Evolutionary conservation across 2,113 vertebrate species (phyloP).

Genomic region (Ceyx melanurus): DNA sequence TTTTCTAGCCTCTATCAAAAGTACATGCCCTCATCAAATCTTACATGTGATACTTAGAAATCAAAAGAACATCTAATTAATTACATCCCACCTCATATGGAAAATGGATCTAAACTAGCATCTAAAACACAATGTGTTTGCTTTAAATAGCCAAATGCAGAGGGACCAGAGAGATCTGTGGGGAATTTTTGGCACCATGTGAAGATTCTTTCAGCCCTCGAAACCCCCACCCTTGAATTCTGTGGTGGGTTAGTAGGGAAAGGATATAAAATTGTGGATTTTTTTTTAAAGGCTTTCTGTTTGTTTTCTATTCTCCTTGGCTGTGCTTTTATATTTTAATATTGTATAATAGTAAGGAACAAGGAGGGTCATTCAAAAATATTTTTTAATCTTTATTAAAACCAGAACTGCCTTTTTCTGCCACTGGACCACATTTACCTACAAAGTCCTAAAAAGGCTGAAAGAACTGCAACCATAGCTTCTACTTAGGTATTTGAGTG

Average conservation of each 20-base stretch:
- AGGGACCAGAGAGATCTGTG: conserved; percentile 56
- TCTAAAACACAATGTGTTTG: conserved; percentile 58
- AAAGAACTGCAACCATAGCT: conserved; percentile 5
- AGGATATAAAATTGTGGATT: conserved; percentile 66
- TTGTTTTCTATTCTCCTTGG: conserved; percentile 73
- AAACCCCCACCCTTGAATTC: conserved; percentile 64
- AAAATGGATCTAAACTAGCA: conserved; percentile 44
- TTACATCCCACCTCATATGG: conserved; percentile 65
- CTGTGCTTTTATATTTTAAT: conserved; percentile 62
- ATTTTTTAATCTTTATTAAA: conserved; percentile 73
- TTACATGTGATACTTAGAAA: conserved; percentile 40
- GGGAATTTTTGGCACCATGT: conserved; percentile 53
- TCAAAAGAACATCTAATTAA: conserved; percentile 68
- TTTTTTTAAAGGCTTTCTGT: conserved; percentile 56
- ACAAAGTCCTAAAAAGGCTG: conserved; percentile 22
- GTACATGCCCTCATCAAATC: conserved; percentile 25
- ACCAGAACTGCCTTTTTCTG: conserved; percentile 52
- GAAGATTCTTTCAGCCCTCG: conserved; percentile 56
- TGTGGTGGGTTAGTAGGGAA: conserved; percentile 64
- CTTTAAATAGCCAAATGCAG: conserved; percentile 53
- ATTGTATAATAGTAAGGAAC: conserved; percentile 63
- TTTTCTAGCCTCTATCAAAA: conserved; percentile 40
- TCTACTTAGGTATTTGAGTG: conserved; percentile 36
- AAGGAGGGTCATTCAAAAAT: conserved; percentile 69
- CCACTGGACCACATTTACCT: conserved; percentile 50